Percentiles rank a stretch among this genome's conserved stretches.
These are phyloP conservation scores for Acleris laterana DNA, from an alignment of 2,888 invertebrate genomes.

Conservation along the genomic window DNA sequence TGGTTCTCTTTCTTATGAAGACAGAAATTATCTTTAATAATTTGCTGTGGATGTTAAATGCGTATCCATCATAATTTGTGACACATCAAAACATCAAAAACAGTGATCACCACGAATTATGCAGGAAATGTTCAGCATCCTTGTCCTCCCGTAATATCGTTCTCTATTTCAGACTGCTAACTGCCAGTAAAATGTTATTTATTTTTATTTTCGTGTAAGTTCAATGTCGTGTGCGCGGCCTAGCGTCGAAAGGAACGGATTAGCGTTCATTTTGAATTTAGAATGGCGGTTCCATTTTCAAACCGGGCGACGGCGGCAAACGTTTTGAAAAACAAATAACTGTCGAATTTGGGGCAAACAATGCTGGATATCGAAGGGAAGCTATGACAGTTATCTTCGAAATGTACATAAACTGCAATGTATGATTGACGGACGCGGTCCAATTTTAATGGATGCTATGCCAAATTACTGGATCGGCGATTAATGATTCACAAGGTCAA, in stretches of 20 bases:
- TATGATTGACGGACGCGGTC: conserved; percentile 13
- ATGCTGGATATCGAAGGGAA: conserved; percentile 30
- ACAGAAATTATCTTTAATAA: conserved; percentile 31
- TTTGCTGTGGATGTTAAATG: conserved; percentile 29
- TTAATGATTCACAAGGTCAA: conserved; percentile 4
- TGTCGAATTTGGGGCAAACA: conserved; percentile 26
- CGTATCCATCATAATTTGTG: conserved; percentile 33
- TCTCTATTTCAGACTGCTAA: conserved; percentile 50
- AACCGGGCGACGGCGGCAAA: conserved; percentile 19
- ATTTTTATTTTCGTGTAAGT: conserved; percentile 63
- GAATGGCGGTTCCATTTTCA: conserved; percentile 22
- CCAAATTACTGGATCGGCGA: conserved; percentile 3
- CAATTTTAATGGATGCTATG: conserved; percentile 21
- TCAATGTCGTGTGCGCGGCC: conserved; percentile 60
- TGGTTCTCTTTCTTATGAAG: conserved; percentile 34
- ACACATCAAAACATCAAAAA: conserved; percentile 28
- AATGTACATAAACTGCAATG: conserved; percentile 4
- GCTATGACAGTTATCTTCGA: conserved; percentile 38
- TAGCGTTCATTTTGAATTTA: conserved; percentile 20
- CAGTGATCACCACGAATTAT: conserved; percentile 26
- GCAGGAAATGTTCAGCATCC: conserved; percentile 40
- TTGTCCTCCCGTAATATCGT: conserved; percentile 38
- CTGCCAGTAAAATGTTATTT: conserved; percentile 41
- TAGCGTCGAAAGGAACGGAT: conserved; percentile 30
- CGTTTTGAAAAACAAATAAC: conserved; percentile 30